phyloP scores from a whole-genome alignment of 1,140 invertebrate species.

The Brachionus manjavacas region DNA sequence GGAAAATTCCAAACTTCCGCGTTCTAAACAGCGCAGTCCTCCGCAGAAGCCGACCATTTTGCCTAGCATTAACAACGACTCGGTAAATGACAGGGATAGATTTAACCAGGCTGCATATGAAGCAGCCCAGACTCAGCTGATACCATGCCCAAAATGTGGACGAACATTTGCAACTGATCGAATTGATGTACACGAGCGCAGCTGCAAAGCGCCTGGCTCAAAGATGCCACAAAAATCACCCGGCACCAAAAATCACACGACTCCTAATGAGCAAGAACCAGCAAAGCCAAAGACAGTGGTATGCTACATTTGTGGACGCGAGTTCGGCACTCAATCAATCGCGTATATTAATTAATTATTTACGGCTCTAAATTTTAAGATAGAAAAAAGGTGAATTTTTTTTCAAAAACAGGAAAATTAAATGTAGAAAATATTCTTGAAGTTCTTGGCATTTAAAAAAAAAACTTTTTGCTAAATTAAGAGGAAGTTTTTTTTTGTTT shows the following conservation, averaged over 20 bases:
- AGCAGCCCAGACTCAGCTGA: conserved; percentile 59
- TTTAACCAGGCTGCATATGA: conserved; percentile 49
- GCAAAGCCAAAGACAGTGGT: conserved; percentile 59
- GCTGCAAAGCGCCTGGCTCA: conserved; percentile 59
- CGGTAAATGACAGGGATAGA: background rate
- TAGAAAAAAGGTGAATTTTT: background rate
- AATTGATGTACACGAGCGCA: conserved; percentile 65
- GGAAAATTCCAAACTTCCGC: conserved; percentile 64
- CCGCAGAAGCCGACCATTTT: conserved; percentile 59
- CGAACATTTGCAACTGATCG: conserved; percentile 68
- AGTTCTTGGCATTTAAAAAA: no score
- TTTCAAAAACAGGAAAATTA: no score
- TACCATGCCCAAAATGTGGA: conserved; percentile 66
- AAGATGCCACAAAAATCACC: background rate
- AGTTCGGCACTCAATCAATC: conserved; percentile 23
- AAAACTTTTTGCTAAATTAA: no score
- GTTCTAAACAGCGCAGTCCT: conserved; percentile 58
- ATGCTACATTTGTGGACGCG: conserved; percentile 66
- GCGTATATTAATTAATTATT: background rate
- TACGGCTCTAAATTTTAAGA: background rate
- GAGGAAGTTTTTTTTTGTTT: no score
- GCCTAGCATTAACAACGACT: background rate
- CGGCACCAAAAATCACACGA: background rate
- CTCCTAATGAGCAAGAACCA: conserved; percentile 23
- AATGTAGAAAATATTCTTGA: no score